A percentile compares a stretch with the other conserved stretches of the same genome.
phyloP scores from a whole-genome alignment of 2,113 vertebrate genomes.

The Megaleporinus macrocephalus region DNA sequence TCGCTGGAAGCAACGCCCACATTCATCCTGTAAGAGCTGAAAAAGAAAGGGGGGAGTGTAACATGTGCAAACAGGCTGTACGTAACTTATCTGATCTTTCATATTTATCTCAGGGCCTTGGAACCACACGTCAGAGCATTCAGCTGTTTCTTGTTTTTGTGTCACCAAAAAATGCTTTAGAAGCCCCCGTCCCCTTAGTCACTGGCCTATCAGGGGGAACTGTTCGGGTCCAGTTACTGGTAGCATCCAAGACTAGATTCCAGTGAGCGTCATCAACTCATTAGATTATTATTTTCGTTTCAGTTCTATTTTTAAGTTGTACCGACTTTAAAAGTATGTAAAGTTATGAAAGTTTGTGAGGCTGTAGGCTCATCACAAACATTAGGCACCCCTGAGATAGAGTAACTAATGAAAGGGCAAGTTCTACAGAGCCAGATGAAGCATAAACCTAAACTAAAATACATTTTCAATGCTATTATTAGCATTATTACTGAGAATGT shows the following conservation, averaged over 20 bases:
- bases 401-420: too few species aligned
- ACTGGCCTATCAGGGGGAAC: neutral
- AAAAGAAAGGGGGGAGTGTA: neutral
- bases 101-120: neutral
- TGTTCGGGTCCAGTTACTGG: neutral
- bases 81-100: neutral
- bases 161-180: neutral
- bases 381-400: too few species aligned
- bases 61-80: neutral
- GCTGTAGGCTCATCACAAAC: too few species aligned
- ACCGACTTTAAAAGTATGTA: too few species aligned
- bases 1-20: slow-evolving; percentile 96
- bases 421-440: too few species aligned
- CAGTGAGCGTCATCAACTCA: too few species aligned
- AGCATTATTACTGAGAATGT: too few species aligned
- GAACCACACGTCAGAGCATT: neutral
- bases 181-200: neutral
- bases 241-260: neutral
- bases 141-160: neutral
- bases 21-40: slow-evolving; percentile 81
- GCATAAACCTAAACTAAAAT: too few species aligned
- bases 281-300: too few species aligned
- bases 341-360: too few species aligned
- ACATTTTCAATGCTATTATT: too few species aligned
- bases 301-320: too few species aligned